Percentiles rank a stretch among this genome's conserved stretches.
Evolutionary conservation across 2,113 vertebrate species (phyloP).

Genomic region (Cairina moschata): DNA sequence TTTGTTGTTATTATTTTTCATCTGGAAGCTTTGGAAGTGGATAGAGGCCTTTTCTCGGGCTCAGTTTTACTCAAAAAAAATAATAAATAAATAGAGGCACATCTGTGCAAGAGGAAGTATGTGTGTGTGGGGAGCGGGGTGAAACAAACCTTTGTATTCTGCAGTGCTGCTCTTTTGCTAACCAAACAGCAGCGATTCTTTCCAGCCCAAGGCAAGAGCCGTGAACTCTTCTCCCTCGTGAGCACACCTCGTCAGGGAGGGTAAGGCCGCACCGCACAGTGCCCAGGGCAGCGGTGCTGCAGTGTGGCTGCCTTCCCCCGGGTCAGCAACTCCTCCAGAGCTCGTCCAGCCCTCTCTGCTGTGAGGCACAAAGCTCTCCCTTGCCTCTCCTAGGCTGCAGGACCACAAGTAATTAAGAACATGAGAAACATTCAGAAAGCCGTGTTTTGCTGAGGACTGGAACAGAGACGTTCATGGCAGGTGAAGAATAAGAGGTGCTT

Average conservation of each 20-base stretch:
- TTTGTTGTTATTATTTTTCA: background rate
- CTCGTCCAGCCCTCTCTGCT: background rate
- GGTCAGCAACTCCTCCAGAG: background rate
- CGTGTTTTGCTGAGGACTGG: background rate
- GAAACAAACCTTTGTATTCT: accelerated
- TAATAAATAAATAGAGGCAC: accelerated
- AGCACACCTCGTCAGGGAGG: background rate
- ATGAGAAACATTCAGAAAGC: background rate
- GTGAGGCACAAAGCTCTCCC: background rate
- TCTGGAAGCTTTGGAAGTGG: background rate
- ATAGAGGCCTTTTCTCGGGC: background rate
- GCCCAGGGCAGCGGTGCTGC: background rate
- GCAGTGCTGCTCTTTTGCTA: background rate
- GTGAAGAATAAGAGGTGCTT: background rate
- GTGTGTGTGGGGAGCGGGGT: background rate
- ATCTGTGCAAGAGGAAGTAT: background rate
- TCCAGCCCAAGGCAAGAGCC: background rate
- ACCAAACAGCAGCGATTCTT: background rate
- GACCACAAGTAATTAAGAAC: background rate
- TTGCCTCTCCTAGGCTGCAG: background rate
- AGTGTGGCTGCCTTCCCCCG: accelerated
- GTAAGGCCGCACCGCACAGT: accelerated
- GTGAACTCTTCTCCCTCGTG: background rate
- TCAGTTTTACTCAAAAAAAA: background rate
- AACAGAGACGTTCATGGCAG: background rate